Base-by-base conservation (phyloP, 2,113 vertebrate species). In the Ceuthmochares aereus region DNA sequence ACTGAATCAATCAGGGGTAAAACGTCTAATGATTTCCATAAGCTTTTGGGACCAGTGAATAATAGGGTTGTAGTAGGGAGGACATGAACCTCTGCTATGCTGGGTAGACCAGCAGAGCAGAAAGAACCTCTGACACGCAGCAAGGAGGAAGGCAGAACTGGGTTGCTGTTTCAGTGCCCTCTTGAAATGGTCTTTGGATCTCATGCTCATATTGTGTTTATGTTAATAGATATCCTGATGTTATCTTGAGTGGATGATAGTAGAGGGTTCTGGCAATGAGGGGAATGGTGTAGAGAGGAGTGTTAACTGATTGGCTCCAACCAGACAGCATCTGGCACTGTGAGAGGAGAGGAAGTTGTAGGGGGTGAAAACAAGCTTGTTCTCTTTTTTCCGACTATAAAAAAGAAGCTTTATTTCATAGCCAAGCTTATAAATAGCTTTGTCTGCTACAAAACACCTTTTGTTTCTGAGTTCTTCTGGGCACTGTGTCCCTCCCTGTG, bases 361-460 rank as follows among this genome's bases (percentile, higher is more conserved):
- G 12, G 49, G 83, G 42, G 96, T 87, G 72, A 96, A 40, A 94
- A 95, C 83, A 96, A 93, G 60, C 83, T 88, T 47, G 19, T 72
- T 94, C 77, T 68, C 45, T 66, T 73, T 62, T 45, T 72, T 74
- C 34, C 64, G 74, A 45, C 74, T 86, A 64, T 84, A 84, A 95
- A 94, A 91, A 95, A 94, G 67, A 66, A 95, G 89, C 91, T 97
- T 96, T 97, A 97, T 96, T 96, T 95, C 36, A 21, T 78, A 78
- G 90, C 95, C 93, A 96, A 95, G 73, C 43, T 92, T 96, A 94
- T 78, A 96, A 95, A 93, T 93, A 96, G 88, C 72, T 64, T 60
- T 54, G 58, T 67, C 26, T 78, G 29, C 80, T 84, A 94, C 90
- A 97, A 95, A 93, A 78, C 92, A 96, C 93, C 92, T 96, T 93